Evolutionary conservation across 2,113 vertebrate genomes (phyloP).

Genomic region (Alethe diademata): DNA sequence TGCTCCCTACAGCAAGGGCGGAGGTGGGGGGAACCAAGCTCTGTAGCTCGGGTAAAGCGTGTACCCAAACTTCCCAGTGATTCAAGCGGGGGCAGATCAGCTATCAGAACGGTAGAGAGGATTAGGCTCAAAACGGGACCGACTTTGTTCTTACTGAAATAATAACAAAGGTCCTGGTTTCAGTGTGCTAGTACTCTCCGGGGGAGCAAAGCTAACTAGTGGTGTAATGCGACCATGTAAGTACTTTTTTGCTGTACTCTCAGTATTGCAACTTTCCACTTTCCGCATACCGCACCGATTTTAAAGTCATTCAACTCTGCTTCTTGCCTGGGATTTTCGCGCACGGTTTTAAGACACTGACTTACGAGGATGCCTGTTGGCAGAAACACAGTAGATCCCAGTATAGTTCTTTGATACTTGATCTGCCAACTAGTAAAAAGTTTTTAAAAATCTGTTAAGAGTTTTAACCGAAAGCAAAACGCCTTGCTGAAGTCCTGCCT

Average conservation of each 20-base stretch:
- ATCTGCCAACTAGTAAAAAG: background rate
- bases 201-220: background rate
- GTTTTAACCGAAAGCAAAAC: background rate
- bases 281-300: background rate
- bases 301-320: background rate
- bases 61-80: background rate
- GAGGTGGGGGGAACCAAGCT: background rate
- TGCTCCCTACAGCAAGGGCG: fast-evolving
- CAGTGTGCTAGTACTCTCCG: background rate
- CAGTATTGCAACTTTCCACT: background rate
- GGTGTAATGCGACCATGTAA: background rate
- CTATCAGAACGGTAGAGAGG: background rate
- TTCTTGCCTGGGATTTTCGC: background rate
- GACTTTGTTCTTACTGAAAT: background rate
- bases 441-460: background rate
- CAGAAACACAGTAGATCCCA: background rate
- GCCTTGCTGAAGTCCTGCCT: background rate
- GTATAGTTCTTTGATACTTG: background rate
- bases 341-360: background rate
- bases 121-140: background rate
- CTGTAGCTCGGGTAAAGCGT: background rate
- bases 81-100: background rate
- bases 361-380: background rate
- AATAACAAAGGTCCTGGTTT: background rate
- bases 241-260: background rate